Conservation (phyloP, 2,888 invertebrate species). For the Agrochola lychnidis region DNA sequence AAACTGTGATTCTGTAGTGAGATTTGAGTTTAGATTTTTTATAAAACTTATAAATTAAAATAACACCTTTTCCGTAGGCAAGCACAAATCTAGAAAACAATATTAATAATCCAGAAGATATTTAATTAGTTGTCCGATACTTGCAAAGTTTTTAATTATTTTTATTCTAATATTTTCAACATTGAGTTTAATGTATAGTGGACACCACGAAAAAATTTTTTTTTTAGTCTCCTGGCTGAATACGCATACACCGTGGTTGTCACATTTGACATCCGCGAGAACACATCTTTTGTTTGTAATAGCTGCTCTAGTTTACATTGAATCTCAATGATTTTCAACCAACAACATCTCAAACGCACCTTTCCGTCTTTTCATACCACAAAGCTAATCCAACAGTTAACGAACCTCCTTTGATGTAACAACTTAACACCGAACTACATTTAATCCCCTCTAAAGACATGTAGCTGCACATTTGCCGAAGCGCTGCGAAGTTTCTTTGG, state of each 20-base stretch:
- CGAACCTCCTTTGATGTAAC: conserved; percentile 20
- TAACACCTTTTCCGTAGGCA: background rate
- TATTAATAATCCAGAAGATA: background rate
- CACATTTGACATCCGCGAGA: too few relatives aligned
- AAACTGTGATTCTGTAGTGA: background rate
- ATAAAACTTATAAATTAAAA: background rate
- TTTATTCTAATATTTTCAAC: background rate
- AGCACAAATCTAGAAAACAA: too few relatives aligned
- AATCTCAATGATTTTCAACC: too few relatives aligned
- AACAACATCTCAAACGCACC: background rate
- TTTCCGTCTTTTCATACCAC: background rate
- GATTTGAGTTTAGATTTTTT: background rate
- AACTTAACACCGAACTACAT: conserved; percentile 25
- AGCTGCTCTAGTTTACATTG: too few relatives aligned
- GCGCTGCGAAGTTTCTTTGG: conserved; percentile 41
- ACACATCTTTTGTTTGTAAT: too few relatives aligned
- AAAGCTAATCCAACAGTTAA: conserved; percentile 17
- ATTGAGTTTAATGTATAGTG: too few relatives aligned
- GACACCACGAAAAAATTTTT: too few relatives aligned
- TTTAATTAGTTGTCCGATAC: background rate
- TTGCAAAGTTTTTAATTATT: background rate
- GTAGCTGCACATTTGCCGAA: conserved; percentile 37
- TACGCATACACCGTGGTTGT: too few relatives aligned
- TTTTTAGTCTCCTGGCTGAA: too few relatives aligned
- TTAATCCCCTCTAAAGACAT: conserved; percentile 23